Conservation (phyloP, 2,888 invertebrate genomes). For the Machimus rusticus region DNA sequence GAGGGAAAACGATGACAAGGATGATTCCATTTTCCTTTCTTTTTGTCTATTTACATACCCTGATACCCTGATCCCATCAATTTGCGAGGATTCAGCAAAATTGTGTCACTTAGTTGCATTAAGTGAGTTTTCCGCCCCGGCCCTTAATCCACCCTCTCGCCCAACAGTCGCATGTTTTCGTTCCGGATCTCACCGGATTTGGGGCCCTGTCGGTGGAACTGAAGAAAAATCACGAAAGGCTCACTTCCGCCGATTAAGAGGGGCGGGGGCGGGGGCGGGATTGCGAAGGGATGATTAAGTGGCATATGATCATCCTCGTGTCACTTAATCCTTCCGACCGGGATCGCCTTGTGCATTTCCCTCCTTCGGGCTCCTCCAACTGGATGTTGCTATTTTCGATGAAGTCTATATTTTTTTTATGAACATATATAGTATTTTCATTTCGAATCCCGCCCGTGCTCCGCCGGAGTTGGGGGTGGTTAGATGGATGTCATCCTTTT, state of each 20-base stretch:
- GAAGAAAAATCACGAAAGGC: slow-evolving; percentile 45
- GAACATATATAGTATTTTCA: no score
- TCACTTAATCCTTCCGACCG: slow-evolving; percentile 41
- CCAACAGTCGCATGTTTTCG: slow-evolving; percentile 39
- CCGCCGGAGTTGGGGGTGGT: background rate
- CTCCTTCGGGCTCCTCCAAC: background rate
- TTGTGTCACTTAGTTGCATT: slow-evolving; percentile 47
- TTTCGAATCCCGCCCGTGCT: slow-evolving; percentile 15
- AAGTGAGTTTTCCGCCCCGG: slow-evolving; percentile 40
- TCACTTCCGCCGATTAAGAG: slow-evolving; percentile 26
- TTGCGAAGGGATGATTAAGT: slow-evolving; percentile 38
- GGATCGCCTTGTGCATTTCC: background rate
- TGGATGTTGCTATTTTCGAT: background rate
- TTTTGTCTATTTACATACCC: slow-evolving; percentile 45
- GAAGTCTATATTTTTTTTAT: background rate
- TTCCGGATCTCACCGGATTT: slow-evolving; percentile 39
- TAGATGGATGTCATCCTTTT: background rate
- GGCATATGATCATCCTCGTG: slow-evolving; percentile 44
- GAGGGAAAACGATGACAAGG: slow-evolving; percentile 29
- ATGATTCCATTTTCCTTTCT: slow-evolving; percentile 14
- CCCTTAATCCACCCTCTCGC: slow-evolving; percentile 28
- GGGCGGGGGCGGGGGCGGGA: background rate
- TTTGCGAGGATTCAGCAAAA: slow-evolving; percentile 45
- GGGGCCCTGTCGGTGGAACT: background rate
- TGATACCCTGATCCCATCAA: slow-evolving; percentile 46